Evolutionary conservation across 2,113 vertebrate genomes (phyloP).

Genomic region (Dromiciops gliroides): DNA sequence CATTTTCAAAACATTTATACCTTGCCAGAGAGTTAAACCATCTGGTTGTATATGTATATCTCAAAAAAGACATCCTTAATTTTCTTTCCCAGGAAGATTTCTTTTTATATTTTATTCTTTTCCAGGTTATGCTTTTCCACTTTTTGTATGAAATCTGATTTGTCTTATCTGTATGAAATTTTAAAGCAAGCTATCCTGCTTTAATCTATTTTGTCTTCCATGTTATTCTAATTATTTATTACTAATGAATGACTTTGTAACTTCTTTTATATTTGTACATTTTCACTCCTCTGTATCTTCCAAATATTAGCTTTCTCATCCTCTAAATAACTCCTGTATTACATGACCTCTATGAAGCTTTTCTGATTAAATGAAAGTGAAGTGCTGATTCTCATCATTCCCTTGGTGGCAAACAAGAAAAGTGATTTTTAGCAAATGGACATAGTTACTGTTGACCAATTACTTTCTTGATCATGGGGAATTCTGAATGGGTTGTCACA

Average conservation of each 20-base stretch:
- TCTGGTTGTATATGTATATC: background rate
- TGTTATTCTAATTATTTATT: background rate
- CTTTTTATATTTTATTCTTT: background rate
- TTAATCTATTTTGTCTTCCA: background rate
- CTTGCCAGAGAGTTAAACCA: background rate
- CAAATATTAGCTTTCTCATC: background rate
- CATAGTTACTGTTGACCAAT: slow-evolving; percentile 59
- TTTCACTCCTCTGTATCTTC: background rate
- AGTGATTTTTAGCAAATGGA: slow-evolving; percentile 46
- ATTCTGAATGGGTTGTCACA: slow-evolving; percentile 66
- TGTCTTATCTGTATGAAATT: background rate
- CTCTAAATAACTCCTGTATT: background rate
- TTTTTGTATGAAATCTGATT: background rate
- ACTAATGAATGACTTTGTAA: background rate
- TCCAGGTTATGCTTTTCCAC: background rate
- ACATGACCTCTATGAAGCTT: background rate
- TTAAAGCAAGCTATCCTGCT: background rate
- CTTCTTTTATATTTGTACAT: background rate
- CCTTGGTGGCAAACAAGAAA: background rate
- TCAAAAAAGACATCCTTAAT: background rate
- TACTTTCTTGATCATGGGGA: slow-evolving; percentile 58
- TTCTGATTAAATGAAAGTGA: background rate
- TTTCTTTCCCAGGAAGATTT: background rate
- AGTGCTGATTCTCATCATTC: background rate
- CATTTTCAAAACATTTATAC: background rate